A percentile compares a stretch with the other conserved stretches of the same genome.
Conservation (phyloP, 2,888 invertebrate genomes). For the Caenorhabditis angaria region DNA sequence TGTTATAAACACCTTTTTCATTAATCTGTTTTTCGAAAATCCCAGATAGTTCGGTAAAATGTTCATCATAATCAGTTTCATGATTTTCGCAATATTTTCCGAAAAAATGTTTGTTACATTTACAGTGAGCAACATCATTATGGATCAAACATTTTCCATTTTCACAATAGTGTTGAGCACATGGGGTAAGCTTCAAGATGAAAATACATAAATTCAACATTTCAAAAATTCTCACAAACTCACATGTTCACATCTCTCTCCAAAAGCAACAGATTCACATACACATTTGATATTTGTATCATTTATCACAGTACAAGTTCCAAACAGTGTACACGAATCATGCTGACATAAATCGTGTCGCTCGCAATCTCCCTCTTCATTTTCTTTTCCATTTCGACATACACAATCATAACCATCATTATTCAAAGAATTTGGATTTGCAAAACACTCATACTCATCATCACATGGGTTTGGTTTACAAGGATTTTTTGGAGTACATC, state of each 20-base stretch:
- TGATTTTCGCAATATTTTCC: slow-evolving; percentile 58
- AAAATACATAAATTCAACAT: background rate
- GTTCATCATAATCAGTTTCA: slow-evolving; percentile 48
- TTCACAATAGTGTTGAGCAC: slow-evolving; percentile 29
- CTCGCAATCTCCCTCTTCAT: no score
- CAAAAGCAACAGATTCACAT: slow-evolving; percentile 52
- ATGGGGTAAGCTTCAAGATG: slow-evolving; percentile 13
- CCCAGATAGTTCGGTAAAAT: slow-evolving; percentile 33
- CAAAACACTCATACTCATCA: background rate
- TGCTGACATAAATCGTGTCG: slow-evolving; percentile 27
- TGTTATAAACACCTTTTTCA: no score
- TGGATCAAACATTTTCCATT: background rate
- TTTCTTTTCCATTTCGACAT: no score
- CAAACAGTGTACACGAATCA: slow-evolving; percentile 60
- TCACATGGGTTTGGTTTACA: background rate
- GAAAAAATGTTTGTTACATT: background rate
- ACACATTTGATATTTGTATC: slow-evolving; percentile 47
- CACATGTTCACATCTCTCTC: slow-evolving; percentile 45
- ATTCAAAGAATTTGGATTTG: background rate
- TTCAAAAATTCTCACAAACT: background rate
- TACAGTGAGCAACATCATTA: background rate
- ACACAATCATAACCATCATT: background rate
- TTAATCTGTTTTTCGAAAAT: background rate
- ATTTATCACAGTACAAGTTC: slow-evolving; percentile 50
- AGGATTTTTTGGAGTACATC: background rate